A percentile compares a stretch with the other conserved stretches of the same genome.
Conservation (phyloP, 2,888 invertebrate species). For the Mythimna albipuncta region DNA sequence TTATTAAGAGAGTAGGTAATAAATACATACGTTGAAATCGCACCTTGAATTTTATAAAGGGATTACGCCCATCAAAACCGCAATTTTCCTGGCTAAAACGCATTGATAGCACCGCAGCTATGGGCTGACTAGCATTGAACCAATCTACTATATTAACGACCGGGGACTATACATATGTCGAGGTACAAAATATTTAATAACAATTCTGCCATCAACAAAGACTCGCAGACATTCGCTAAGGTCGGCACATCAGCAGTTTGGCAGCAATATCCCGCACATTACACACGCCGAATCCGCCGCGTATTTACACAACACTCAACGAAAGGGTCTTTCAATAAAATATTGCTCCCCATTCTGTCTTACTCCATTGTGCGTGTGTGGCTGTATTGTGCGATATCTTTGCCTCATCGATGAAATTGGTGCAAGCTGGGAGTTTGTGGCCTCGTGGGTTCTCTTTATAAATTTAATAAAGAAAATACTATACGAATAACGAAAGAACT, state of each 20-base stretch:
- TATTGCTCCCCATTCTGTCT: constrained; percentile 88
- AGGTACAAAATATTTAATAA: constrained; percentile 31
- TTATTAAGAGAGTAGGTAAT: no score
- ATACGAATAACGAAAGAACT: neutral
- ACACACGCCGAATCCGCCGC: constrained; percentile 79
- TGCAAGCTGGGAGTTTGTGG: constrained; percentile 46
- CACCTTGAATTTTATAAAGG: neutral
- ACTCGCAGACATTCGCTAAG: constrained; percentile 66
- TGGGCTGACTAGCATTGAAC: neutral
- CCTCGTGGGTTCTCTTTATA: constrained; percentile 57
- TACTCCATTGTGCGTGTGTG: constrained; percentile 84
- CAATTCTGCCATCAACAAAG: constrained; percentile 36
- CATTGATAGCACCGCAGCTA: neutral
- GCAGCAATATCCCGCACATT: constrained; percentile 85
- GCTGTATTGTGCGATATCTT: constrained; percentile 76
- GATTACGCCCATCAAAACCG: neutral
- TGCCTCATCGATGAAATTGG: constrained; percentile 68
- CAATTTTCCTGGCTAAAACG: neutral
- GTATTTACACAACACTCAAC: constrained; percentile 90
- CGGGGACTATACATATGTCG: neutral
- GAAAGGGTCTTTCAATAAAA: constrained; percentile 90
- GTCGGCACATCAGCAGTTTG: constrained; percentile 67
- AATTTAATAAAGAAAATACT: constrained; percentile 3
- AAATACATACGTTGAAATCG: neutral
- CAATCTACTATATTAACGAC: neutral